phyloP scores from a whole-genome alignment of 2,888 invertebrate genomes.

The Tribolium freemani region DNA sequence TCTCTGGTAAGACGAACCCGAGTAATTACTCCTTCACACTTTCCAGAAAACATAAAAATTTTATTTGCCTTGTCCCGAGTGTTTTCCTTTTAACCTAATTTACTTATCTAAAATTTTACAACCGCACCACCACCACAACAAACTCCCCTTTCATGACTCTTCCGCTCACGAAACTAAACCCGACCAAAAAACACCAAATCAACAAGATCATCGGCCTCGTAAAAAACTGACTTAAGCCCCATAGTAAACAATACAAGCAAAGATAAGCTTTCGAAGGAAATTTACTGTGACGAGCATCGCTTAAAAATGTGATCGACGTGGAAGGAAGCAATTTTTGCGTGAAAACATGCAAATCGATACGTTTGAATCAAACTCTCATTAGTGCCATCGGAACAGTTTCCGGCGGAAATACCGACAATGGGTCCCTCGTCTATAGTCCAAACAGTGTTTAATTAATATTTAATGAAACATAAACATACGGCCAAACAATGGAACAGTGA shows the following conservation, averaged over 20 bases:
- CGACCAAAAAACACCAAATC: slow-evolving; percentile 6
- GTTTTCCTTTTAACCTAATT: not conserved
- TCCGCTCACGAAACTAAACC: not conserved
- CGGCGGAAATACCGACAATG: slow-evolving; percentile 1
- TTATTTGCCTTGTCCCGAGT: not conserved
- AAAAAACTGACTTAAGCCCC: not conserved
- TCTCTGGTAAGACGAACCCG: too few species aligned
- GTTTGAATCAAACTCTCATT: not conserved
- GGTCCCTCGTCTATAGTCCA: not conserved
- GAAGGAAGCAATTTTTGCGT: not conserved
- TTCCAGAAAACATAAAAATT: not conserved
- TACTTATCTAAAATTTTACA: not conserved
- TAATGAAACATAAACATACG: slow-evolving; percentile 41
- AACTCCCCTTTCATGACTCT: not conserved
- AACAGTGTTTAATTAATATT: slow-evolving; percentile 37
- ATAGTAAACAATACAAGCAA: not conserved
- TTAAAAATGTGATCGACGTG: not conserved
- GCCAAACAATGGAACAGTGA: slow-evolving; percentile 19
- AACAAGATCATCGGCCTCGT: slow-evolving; percentile 9
- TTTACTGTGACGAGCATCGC: not conserved
- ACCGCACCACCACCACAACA: not conserved
- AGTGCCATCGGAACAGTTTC: not conserved
- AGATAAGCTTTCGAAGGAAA: not conserved
- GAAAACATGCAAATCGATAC: not conserved
- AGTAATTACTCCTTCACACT: not conserved